Base-by-base conservation (phyloP, 2,888 invertebrate genomes). In the Minunthozetes semirufus region DNA sequence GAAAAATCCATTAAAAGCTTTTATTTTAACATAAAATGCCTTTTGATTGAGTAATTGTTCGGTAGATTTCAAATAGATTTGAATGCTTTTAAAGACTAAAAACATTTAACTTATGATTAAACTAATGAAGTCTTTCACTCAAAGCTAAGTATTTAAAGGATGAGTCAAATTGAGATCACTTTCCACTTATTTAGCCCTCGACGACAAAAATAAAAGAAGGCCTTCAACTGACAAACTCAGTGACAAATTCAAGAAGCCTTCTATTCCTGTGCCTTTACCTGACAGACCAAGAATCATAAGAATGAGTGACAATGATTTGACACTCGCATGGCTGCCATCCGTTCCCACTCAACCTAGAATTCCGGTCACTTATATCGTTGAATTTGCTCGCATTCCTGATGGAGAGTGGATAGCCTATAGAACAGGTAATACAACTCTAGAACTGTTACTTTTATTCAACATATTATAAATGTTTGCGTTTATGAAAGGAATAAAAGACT, bases 281-380 rank as follows among this genome's bases (percentile, higher is more conserved):
- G 94, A 96, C 82, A 88, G 89, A 75, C 98, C 98, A 5, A 92
- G 93, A 81, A 93, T 98, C 81, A 90, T 92, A 22, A 89, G 92
- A 72, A 94, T 96, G 91, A 90, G 92, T 11, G 94, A 94, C 81
- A 88, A 93, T 11, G 88, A 90, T 75, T 87, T 95, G 76, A 93
- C 92, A 0, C 85, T 98, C 13, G 92, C 93, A 0, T 98, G 98
- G 98, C 91, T 89, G 79, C 95, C 96, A 0, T 94, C 93, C 22
- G 89, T 96, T 70, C 91, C 95, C 2, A 88, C 91, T 76, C 90
- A 90, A 25, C 92, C 94, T 0, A 87, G 91, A 66, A 89, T 90
- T 80, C 95, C 95, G 0, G 93, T 96, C 75, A 94, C 94, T 0
- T 98, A 98, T 82, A 90, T 93, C 83, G 88, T 95, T 79, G 98